Evolutionary conservation across 2,113 vertebrate genomes (phyloP).

Genomic region (Patagioenas fasciata): DNA sequence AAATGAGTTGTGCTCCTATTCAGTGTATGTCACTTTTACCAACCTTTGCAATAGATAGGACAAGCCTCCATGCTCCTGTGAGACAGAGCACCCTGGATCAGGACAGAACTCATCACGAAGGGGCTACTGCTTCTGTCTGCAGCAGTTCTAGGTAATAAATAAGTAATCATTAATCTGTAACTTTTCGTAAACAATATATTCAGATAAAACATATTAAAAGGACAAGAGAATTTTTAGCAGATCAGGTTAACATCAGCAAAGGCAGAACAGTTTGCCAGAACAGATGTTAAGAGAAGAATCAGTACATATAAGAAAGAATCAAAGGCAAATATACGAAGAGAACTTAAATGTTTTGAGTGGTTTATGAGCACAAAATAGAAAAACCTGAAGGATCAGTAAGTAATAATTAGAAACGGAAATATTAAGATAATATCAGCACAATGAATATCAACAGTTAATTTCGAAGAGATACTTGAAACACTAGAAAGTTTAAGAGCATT

Average conservation of each 20-base stretch:
- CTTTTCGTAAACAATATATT: neutral
- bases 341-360: neutral
- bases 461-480: neutral
- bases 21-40: neutral
- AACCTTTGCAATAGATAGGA: neutral
- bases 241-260: neutral
- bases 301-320: neutral
- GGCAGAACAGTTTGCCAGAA: neutral
- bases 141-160: neutral
- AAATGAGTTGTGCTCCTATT: neutral
- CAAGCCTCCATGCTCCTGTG: neutral
- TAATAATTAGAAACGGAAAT: neutral
- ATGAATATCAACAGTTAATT: neutral
- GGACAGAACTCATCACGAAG: neutral
- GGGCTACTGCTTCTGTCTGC: neutral
- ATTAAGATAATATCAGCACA: neutral
- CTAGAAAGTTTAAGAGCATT: neutral
- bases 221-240: neutral
- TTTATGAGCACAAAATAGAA: neutral
- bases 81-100: neutral
- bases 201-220: neutral
- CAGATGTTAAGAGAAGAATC: neutral
- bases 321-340: neutral
- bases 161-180: neutral
- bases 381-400: neutral